phyloP scores from a whole-genome alignment of 2,113 vertebrate genomes.

The Siphamia tubifer region DNA sequence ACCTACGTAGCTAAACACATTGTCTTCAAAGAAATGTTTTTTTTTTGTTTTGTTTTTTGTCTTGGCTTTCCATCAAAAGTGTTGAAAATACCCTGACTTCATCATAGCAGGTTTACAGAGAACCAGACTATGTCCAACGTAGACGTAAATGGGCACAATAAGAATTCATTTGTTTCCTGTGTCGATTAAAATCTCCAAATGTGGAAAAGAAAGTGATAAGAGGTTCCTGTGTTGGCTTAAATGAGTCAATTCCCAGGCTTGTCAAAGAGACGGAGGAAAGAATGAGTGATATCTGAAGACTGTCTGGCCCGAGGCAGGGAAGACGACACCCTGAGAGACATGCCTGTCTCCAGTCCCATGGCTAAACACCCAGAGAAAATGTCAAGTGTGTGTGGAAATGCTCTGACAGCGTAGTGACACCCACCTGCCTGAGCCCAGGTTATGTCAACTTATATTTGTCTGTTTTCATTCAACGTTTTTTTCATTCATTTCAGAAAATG shows the following conservation, averaged over 20 bases:
- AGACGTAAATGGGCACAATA: neutral
- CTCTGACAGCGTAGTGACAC: no score
- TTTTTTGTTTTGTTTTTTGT: no score
- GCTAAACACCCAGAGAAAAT: neutral
- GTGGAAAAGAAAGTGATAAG: conserved; percentile 11
- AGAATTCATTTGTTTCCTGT: neutral
- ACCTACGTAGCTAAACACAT: no score
- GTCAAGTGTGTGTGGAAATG: neutral
- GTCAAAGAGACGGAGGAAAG: conserved; percentile 25
- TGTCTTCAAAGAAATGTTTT: no score
- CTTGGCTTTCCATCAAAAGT: no score
- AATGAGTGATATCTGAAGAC: conserved; percentile 38
- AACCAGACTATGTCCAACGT: neutral
- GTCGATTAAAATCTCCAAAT: conserved; percentile 10
- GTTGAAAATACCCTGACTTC: no score
- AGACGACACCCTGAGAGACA: conserved; percentile 69
- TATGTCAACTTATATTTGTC: neutral
- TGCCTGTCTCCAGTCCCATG: conserved; percentile 14
- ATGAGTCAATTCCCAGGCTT: conserved; percentile 58
- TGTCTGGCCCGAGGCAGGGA: conserved; percentile 50
- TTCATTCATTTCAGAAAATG: neutral
- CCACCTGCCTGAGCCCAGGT: no score
- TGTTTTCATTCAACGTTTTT: neutral
- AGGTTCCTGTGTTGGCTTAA: conserved; percentile 9
- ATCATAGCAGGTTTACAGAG: neutral